A percentile compares a stretch with the other conserved stretches of the same genome.
phyloP scores from a whole-genome alignment of 2,888 invertebrate species.

The Tupiocoris notatus region DNA sequence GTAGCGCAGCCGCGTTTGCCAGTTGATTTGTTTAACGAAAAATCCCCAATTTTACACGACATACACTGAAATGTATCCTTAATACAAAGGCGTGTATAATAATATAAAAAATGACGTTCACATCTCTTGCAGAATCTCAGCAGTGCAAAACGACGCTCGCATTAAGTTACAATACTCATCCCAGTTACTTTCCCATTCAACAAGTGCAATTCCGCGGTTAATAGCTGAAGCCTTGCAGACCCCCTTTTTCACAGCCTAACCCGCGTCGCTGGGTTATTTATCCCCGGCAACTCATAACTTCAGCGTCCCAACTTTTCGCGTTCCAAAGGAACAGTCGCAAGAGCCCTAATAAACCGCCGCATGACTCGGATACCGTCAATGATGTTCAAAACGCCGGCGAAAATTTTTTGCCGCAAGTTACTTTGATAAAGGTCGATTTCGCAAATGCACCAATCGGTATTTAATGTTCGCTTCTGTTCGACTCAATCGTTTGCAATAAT shows the following conservation, averaged over 20 bases:
- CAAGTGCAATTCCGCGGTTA: conserved; percentile 37
- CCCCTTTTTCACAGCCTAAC: neutral
- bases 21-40: too few relatives aligned
- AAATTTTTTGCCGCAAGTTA: too few relatives aligned
- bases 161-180: conserved; percentile 21
- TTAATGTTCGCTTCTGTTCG: too few relatives aligned
- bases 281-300: conserved; percentile 25
- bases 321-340: neutral
- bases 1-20: too few relatives aligned
- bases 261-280: conserved; percentile 8
- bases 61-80: too few relatives aligned
- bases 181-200: conserved; percentile 28
- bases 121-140: neutral
- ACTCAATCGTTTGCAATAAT: too few relatives aligned
- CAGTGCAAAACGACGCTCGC: neutral
- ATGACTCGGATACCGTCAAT: too few relatives aligned
- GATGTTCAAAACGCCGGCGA: too few relatives aligned
- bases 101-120: neutral
- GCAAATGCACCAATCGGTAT: too few relatives aligned
- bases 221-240: conserved; percentile 28
- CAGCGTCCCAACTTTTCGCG: conserved; percentile 20
- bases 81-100: too few relatives aligned
- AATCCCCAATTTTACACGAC: too few relatives aligned
- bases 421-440: too few relatives aligned
- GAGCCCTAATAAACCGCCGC: neutral